These are phyloP conservation scores for Eupeodes luniger DNA, from an alignment of 2,888 invertebrate species.

Conservation along the genomic window DNA sequence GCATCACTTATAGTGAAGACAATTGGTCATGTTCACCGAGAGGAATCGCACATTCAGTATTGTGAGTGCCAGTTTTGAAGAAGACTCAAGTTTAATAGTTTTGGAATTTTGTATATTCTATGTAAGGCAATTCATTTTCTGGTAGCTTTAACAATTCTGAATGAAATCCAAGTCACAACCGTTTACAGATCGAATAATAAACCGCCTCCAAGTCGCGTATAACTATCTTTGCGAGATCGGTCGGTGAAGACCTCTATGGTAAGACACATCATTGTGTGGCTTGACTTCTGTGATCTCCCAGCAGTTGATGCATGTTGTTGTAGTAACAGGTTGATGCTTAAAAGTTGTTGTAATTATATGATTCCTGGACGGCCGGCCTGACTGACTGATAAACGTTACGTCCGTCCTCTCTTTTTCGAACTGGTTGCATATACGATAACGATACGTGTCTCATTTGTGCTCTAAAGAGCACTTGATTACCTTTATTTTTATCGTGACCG, in stretches of 20 bases:
- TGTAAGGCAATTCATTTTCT: slow-evolving; percentile 15
- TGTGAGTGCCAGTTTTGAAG: background rate
- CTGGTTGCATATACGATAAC: background rate
- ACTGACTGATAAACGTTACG: slow-evolving; percentile 35
- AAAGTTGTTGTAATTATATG: slow-evolving; percentile 59
- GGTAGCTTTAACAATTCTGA: slow-evolving; percentile 24
- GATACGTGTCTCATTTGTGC: slow-evolving; percentile 56
- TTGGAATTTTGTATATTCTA: slow-evolving; percentile 28
- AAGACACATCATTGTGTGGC: slow-evolving; percentile 48
- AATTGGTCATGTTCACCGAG: slow-evolving; percentile 23
- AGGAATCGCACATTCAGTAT: background rate
- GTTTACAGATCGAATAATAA: slow-evolving; percentile 1
- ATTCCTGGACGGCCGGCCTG: slow-evolving; percentile 44
- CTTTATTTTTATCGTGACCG: slow-evolving; percentile 71
- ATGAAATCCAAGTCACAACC: slow-evolving; percentile 56
- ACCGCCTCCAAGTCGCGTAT: background rate
- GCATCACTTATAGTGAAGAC: slow-evolving; percentile 18
- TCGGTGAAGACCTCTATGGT: background rate
- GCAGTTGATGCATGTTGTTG: background rate
- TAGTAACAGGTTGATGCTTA: slow-evolving; percentile 62
- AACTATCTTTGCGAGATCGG: background rate
- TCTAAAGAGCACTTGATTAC: slow-evolving; percentile 76
- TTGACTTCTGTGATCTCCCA: slow-evolving; percentile 55
- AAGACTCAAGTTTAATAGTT: slow-evolving; percentile 42
- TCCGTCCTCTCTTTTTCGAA: slow-evolving; percentile 42